Evolutionary conservation across 2,113 vertebrate species (phyloP).

Genomic region (Rutilus rutilus): DNA sequence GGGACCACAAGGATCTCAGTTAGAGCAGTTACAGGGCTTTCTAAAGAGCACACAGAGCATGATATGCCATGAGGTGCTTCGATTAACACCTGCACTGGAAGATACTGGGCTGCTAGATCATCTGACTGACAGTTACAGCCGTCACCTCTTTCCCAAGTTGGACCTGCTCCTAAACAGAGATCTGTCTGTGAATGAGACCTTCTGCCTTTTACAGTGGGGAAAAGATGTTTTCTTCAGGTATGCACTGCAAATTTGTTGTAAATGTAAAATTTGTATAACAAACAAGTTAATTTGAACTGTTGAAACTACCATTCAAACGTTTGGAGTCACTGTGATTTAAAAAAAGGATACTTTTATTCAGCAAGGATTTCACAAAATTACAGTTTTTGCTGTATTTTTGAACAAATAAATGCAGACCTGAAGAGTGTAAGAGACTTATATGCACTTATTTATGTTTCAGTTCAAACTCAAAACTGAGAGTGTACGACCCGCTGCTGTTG

Average conservation of each 20-base stretch:
- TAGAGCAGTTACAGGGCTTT: constrained; percentile 8
- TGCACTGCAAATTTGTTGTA: background rate
- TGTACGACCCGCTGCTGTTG: constrained; percentile 43
- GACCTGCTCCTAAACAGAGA: constrained; percentile 47
- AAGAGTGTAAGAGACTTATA: background rate
- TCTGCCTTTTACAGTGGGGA: constrained; percentile 59
- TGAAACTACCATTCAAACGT: background rate
- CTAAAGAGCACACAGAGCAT: background rate
- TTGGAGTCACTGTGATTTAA: background rate
- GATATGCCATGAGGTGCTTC: background rate
- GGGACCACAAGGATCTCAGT: background rate
- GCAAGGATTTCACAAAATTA: background rate
- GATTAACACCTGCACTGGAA: constrained; percentile 11
- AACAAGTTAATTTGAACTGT: background rate
- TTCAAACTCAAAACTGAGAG: constrained; percentile 22
- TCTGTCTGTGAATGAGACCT: constrained; percentile 2
- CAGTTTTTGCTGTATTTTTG: background rate
- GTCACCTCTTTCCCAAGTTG: constrained; percentile 40
- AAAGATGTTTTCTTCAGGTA: constrained; percentile 62
- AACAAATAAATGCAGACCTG: background rate
- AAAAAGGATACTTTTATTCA: background rate
- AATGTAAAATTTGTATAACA: background rate
- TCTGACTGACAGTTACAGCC: constrained; percentile 50
- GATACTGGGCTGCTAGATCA: background rate
- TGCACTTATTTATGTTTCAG: constrained; percentile 54